A percentile compares a stretch with the other conserved stretches of the same genome.
These are phyloP conservation scores for Pristionchus maxplancki DNA, from an alignment of 2,888 invertebrate species.

Conservation along the genomic window DNA sequence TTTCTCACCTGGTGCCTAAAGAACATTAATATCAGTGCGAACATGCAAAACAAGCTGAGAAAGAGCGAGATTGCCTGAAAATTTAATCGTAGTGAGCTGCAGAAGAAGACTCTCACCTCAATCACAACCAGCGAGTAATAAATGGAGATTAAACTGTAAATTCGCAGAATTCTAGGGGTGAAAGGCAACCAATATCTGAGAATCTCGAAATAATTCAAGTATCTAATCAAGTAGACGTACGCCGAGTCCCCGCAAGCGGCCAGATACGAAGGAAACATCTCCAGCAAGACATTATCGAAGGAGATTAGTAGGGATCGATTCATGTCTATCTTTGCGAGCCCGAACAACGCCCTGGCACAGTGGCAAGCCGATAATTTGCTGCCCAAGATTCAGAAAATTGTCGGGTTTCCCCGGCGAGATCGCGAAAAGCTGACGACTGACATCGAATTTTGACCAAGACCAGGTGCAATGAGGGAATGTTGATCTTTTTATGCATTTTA, in stretches of 20 bases:
- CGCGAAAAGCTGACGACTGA: background rate
- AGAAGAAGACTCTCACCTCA: background rate
- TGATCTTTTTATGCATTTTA: background rate
- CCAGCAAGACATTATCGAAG: background rate
- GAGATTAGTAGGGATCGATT: background rate
- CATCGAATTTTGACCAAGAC: background rate
- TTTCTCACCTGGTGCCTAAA: background rate
- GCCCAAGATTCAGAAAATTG: background rate
- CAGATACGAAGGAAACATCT: slow-evolving; percentile 9
- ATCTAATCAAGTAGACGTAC: background rate
- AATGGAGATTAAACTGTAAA: background rate
- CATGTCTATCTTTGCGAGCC: too few relatives aligned
- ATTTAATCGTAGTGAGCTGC: background rate
- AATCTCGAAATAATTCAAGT: background rate
- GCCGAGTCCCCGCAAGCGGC: background rate
- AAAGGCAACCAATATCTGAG: background rate
- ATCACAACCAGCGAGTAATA: background rate
- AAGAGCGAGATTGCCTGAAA: background rate
- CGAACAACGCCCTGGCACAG: background rate
- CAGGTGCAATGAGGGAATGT: background rate
- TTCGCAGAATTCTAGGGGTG: background rate
- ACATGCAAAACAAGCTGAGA: background rate
- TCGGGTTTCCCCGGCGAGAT: background rate
- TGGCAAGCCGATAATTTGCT: background rate
- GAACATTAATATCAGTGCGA: background rate